phyloP scores from a whole-genome alignment of 30 jellyfish, hydroid and myxozoan species.

The Aurelia sp. region DNA sequence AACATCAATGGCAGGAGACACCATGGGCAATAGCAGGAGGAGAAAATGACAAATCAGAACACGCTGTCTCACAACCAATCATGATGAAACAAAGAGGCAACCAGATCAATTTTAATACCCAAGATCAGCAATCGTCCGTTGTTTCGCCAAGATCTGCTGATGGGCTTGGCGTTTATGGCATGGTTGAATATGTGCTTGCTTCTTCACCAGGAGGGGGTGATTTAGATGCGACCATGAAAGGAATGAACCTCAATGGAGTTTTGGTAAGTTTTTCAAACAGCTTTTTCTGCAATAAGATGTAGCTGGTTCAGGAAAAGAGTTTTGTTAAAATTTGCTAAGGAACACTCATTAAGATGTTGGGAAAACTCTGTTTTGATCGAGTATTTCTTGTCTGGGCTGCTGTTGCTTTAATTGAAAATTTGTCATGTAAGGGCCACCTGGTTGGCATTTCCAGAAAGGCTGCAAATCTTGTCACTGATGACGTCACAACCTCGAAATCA shows the following conservation, averaged over 20 bases:
- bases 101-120: slow-evolving; percentile 69
- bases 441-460: too few relatives aligned
- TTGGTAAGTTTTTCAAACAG: slow-evolving; percentile 51
- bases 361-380: too few relatives aligned
- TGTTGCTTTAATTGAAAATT: too few relatives aligned
- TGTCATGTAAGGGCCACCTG: too few relatives aligned
- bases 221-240: slow-evolving; percentile 87
- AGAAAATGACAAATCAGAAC: slow-evolving; percentile 92
- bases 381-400: too few relatives aligned
- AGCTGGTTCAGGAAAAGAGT: too few relatives aligned
- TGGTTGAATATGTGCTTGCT: slow-evolving; percentile 98
- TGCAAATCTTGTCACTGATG: too few relatives aligned
- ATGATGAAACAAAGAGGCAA: slow-evolving; percentile 85
- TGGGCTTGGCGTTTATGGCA: slow-evolving; percentile 94
- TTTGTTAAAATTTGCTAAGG: too few relatives aligned
- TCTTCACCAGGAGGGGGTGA: slow-evolving; percentile 99
- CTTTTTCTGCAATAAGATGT: too few relatives aligned
- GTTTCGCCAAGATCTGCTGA: slow-evolving; percentile 99
- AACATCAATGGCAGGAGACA: slow-evolving; percentile 95
- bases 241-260: slow-evolving; percentile 79
- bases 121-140: slow-evolving; percentile 75
- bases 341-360: too few relatives aligned
- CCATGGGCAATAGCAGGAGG: slow-evolving; percentile 86
- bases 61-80: slow-evolving; percentile 97
- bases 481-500: too few relatives aligned